Base-by-base conservation (phyloP, 53 echinoderm and acorn worm species). In the Henricia sp. region DNA sequence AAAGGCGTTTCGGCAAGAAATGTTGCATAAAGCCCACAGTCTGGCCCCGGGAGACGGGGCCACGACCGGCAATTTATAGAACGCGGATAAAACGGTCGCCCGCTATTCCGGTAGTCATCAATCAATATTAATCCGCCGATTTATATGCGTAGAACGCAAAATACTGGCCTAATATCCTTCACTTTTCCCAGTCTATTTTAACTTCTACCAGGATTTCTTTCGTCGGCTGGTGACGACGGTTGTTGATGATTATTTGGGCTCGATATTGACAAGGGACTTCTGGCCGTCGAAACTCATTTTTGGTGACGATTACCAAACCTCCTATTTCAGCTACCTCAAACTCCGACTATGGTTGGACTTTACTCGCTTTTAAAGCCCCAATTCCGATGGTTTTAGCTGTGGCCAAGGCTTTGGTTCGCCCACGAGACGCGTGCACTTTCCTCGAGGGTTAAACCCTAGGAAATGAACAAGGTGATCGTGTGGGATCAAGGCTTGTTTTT, bases 11-110 rank as follows among this genome's bases (percentile, higher is more conserved):
- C n/a, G n/a, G n/a, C n/a, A n/a, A n/a, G 62, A 29, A 60, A 32
- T 56, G 76, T 76, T 57, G 57, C 56, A 29, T 53, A 37, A 38
- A 57, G 59, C 27, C 28, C 28, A n/a, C 76, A 41, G 58, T 57
- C 76, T 38, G 58, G 28, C 59, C 76, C 76, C 59, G 76, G 21
- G 76, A 76, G 76, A 76, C 38, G 59, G 40, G 55, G 23, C 57
- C 59, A 74, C 54, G 74, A 74, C 74, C 74, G 28, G 40, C 74
- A 42, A 74, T 36, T 40, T 72, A 52, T 54, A 29, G 54, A 27
- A 58, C 57, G 76, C 12, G 76, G 76, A 76, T 76, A 76, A 76
- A 76, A 76, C 56, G 41, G 76, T 59, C 76, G 14, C 59, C 59
- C 1, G 41, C 40, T 24, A 57, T 76, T 39, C 57, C 39, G 24